Percentiles rank a stretch among this genome's conserved stretches.
Conservation (phyloP, 2,888 invertebrate genomes). For the Drosophila fulvimacula region DNA sequence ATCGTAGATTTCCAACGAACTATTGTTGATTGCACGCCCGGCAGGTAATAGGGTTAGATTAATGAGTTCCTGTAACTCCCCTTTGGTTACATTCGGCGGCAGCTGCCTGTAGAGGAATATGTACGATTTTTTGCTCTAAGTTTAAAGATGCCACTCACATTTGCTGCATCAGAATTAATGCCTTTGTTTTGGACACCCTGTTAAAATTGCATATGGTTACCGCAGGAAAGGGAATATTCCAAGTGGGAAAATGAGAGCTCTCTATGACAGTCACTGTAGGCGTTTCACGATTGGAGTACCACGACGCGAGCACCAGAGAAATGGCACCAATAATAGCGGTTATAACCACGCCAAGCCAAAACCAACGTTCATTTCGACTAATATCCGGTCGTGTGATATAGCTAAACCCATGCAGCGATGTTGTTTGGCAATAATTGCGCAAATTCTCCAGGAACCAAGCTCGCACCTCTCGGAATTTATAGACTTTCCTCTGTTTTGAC, state of each 20-base stretch:
- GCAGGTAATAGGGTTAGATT: constrained; percentile 75
- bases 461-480: constrained; percentile 37
- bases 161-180: constrained; percentile 80
- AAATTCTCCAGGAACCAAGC: constrained; percentile 81
- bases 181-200: constrained; percentile 85
- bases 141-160: constrained; percentile 83
- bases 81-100: constrained; percentile 78
- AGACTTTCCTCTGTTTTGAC: constrained; percentile 2
- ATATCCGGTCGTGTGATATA: constrained; percentile 88
- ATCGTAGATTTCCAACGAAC: constrained; percentile 63
- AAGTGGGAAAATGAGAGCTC: constrained; percentile 86
- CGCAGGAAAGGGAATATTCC: constrained; percentile 87
- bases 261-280: constrained; percentile 88
- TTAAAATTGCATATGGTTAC: constrained; percentile 87
- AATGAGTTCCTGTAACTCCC: constrained; percentile 76
- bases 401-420: constrained; percentile 90
- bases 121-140: no score
- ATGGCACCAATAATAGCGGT: constrained; percentile 86
- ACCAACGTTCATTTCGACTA: constrained; percentile 86
- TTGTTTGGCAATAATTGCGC: constrained; percentile 88
- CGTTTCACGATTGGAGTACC: constrained; percentile 87
- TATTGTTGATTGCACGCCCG: constrained; percentile 59
- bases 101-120: constrained; percentile 63
- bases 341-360: constrained; percentile 87
- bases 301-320: constrained; percentile 87